These are phyloP conservation scores for Molothrus ater DNA, from an alignment of 2,797 vertebrate genomes.

Conservation along the genomic window DNA sequence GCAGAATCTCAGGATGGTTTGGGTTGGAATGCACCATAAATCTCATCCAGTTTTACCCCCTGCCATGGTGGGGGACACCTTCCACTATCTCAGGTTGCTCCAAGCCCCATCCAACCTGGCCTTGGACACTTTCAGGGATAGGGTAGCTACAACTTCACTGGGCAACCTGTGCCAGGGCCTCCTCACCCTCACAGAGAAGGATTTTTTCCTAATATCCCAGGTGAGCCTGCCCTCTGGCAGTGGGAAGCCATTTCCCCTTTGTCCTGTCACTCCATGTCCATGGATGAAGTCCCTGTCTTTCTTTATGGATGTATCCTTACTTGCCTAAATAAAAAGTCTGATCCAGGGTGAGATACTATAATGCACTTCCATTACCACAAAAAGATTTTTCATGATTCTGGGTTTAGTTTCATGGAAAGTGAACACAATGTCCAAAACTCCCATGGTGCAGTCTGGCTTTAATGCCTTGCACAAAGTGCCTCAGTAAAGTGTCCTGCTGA, in stretches of 20 bases:
- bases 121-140: not conserved
- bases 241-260: not conserved
- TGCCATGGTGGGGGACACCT: not conserved
- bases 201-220: not conserved
- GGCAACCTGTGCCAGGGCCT: not conserved
- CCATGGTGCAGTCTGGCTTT: not conserved
- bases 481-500: not conserved
- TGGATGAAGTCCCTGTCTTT: not conserved
- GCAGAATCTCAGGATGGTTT: not conserved
- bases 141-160: not conserved
- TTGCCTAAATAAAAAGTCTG: not conserved
- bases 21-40: not conserved
- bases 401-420: not conserved
- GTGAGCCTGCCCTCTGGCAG: not conserved
- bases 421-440: not conserved
- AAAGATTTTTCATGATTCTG: not conserved
- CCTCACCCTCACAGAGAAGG: not conserved
- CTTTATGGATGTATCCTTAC: not conserved
- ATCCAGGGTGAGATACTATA: not conserved
- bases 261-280: not conserved
- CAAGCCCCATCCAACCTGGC: rapidly evolving
- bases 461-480: rapidly evolving
- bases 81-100: not conserved
- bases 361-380: not conserved
- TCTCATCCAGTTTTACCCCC: not conserved